A percentile compares a stretch with the other conserved stretches of the same genome.
phyloP scores from a whole-genome alignment of 2,888 invertebrate genomes.

The Xylota sylvarum region DNA sequence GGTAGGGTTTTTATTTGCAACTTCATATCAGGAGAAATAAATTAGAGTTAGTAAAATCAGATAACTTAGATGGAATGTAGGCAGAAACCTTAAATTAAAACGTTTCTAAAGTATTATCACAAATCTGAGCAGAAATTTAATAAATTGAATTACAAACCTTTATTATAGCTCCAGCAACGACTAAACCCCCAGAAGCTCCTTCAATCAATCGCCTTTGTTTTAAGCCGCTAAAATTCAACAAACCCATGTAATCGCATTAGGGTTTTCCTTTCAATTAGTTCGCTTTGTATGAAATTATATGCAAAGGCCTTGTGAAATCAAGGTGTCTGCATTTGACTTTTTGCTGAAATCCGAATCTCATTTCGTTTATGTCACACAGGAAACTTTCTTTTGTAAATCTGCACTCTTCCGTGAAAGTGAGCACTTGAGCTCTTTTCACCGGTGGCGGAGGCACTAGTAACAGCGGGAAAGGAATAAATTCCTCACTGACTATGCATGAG shows the following conservation, averaged over 20 bases:
- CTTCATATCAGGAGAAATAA: too few relatives aligned
- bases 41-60: too few relatives aligned
- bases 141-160: too few relatives aligned
- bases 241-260: neutral
- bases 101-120: too few relatives aligned
- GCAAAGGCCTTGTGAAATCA: neutral
- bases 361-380: constrained; percentile 15
- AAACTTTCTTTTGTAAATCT: constrained; percentile 17
- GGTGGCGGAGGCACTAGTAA: neutral
- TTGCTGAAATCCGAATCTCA: neutral
- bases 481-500: constrained; percentile 27
- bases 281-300: neutral
- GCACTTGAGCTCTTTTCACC: constrained; percentile 29
- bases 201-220: neutral
- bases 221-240: neutral
- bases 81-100: too few relatives aligned
- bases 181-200: neutral
- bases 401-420: constrained; percentile 48
- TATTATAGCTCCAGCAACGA: neutral
- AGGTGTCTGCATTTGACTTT: constrained; percentile 22
- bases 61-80: too few relatives aligned
- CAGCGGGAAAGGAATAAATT: neutral
- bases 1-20: too few relatives aligned
- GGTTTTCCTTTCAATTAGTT: neutral
- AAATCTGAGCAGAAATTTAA: too few relatives aligned